Evolutionary conservation across 2,888 invertebrate genomes (phyloP).

Genomic region (Habrosyne pyritoides): DNA sequence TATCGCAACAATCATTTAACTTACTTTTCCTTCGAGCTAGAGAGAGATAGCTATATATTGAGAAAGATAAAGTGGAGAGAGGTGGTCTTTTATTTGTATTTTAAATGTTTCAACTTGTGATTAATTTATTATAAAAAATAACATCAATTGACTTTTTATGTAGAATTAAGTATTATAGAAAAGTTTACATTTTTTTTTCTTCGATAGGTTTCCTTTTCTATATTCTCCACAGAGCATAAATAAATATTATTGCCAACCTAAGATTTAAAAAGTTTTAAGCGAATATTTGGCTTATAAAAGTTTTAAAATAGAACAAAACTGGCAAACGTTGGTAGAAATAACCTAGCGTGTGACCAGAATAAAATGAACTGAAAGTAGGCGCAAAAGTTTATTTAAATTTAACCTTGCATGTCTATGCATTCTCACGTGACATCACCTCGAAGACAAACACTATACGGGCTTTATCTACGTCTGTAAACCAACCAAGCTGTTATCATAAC

Average conservation of each 20-base stretch:
- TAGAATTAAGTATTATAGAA: too few relatives aligned
- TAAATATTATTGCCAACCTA: background rate
- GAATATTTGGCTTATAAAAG: background rate
- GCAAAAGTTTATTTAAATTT: background rate
- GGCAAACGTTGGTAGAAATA: background rate
- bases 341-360: background rate
- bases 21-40: constrained; percentile 18
- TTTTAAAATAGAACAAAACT: background rate
- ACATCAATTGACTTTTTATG: too few relatives aligned
- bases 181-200: too few relatives aligned
- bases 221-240: too few relatives aligned
- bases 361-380: background rate
- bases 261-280: background rate
- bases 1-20: constrained; percentile 36
- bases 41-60: constrained; percentile 16
- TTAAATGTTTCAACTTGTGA: background rate
- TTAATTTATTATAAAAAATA: too few relatives aligned
- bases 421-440: constrained; percentile 6
- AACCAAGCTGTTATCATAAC: constrained; percentile 41
- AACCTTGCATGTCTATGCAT: constrained; percentile 4
- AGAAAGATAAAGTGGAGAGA: constrained; percentile 15
- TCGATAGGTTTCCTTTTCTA: background rate
- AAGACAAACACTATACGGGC: constrained; percentile 2
- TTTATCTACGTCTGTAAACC: constrained; percentile 42
- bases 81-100: background rate